Evolutionary conservation across 92 coral and sea anemone species (phyloP).

Genomic region (Virgularia gustaviana): DNA sequence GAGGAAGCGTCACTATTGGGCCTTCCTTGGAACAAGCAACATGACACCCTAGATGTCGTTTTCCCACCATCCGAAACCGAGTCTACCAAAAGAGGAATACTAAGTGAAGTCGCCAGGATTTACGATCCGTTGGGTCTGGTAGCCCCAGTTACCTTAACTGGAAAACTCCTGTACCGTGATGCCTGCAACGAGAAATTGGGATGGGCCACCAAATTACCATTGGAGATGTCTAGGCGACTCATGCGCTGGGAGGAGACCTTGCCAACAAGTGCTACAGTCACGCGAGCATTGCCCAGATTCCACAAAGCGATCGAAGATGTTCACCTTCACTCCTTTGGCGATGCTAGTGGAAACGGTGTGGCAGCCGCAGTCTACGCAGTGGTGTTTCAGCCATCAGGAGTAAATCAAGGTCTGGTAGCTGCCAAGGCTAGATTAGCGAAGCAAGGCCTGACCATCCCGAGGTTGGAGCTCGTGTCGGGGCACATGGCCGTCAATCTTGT

Average conservation of each 20-base stretch:
- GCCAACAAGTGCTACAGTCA: not conserved
- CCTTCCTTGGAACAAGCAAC: conserved; percentile 29
- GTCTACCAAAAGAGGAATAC: conserved; percentile 35
- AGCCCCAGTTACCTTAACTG: conserved; percentile 31
- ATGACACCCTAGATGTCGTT: not conserved
- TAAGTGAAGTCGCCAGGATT: conserved; percentile 20
- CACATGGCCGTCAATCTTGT: conserved; percentile 42
- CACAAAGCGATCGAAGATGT: conserved; percentile 35
- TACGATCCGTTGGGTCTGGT: conserved; percentile 42
- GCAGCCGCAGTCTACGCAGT: no score
- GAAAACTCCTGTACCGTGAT: conserved; percentile 32
- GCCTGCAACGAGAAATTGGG: conserved; percentile 41
- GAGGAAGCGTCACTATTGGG: conserved; percentile 41
- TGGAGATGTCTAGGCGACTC: conserved; percentile 15
- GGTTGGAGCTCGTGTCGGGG: conserved; percentile 35
- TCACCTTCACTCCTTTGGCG: no score
- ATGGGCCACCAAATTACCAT: conserved; percentile 43
- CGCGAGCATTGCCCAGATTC: conserved; percentile 3
- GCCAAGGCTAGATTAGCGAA: conserved; percentile 41
- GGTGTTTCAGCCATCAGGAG: conserved; percentile 16
- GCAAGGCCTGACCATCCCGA: conserved; percentile 43
- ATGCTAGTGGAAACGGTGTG: no score
- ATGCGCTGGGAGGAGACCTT: conserved; percentile 21
- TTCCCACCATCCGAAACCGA: conserved; percentile 21
- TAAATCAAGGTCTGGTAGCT: conserved; percentile 24